phyloP scores from a whole-genome alignment of 2,888 invertebrate genomes.

The Hirtodrosophila confusa region DNA sequence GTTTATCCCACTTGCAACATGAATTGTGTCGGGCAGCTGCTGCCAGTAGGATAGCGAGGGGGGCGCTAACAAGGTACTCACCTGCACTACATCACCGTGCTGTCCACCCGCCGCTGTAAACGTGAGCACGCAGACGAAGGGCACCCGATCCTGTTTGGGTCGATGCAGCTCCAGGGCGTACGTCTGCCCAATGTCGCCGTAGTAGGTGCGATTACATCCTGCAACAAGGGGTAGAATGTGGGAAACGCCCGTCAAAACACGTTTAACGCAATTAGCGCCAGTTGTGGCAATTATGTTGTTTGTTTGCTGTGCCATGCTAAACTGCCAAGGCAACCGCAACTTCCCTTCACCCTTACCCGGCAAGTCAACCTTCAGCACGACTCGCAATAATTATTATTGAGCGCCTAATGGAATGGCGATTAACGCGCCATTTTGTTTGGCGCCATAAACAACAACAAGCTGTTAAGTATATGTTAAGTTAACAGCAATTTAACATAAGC shows the following conservation, averaged over 20 bases:
- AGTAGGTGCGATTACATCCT: slow-evolving; percentile 94
- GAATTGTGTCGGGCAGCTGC: slow-evolving; percentile 56
- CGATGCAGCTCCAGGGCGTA: slow-evolving; percentile 94
- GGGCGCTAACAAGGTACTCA: slow-evolving; percentile 79
- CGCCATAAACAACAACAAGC: slow-evolving; percentile 27
- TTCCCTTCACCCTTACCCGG: background rate
- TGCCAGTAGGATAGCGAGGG: background rate
- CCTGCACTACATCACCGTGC: slow-evolving; percentile 94
- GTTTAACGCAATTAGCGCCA: slow-evolving; percentile 65
- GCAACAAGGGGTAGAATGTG: slow-evolving; percentile 18
- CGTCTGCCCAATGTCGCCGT: slow-evolving; percentile 93
- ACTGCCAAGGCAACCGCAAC: slow-evolving; percentile 50
- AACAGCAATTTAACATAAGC: slow-evolving; percentile 37
- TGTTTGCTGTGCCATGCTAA: slow-evolving; percentile 7
- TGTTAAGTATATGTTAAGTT: slow-evolving; percentile 33
- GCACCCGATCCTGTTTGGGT: slow-evolving; percentile 93
- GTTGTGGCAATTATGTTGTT: slow-evolving; percentile 58
- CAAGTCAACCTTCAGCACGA: too few species aligned
- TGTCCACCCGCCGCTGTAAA: slow-evolving; percentile 93
- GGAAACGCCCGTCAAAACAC: slow-evolving; percentile 16
- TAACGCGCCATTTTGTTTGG: slow-evolving; percentile 36
- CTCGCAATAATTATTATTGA: slow-evolving; percentile 2
- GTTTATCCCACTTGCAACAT: slow-evolving; percentile 71
- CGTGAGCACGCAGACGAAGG: slow-evolving; percentile 94
- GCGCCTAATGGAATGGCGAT: slow-evolving; percentile 27